Evolutionary conservation across 1,140 invertebrate species (phyloP), one percentile per base, ranked within the genome.

Genomic region (Capitella teleta): DNA sequence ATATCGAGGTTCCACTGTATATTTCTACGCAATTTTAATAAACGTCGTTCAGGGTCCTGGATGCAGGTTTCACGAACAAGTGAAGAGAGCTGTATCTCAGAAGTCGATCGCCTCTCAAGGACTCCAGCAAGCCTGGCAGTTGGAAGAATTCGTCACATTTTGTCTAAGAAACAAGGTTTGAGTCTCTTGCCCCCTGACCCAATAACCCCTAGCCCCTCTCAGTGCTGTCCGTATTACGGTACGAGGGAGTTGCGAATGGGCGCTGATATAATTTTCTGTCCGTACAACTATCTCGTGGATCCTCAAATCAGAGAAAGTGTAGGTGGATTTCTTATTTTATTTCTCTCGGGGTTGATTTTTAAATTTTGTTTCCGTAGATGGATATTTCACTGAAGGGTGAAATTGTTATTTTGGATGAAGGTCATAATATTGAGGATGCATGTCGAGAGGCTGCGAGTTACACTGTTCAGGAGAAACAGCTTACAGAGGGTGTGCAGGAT

Each of bases 231-330:
- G 3, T 98, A 97, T 73, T 98, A 84, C 74, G 78, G 88, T 61
- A 80, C 91, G 0, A 83, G 83, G 62, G 84, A 92, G 68, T 61
- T 94, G 14, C 85, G 86, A 43, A 57, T 61, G 37, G 65, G 74
- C 57, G 87, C 92, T 32, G 93, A 98, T 70, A 86, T 98, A 44
- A 81, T 94, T 38, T 96, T 98, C 62, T 89, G 97, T 80, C 95
- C 95, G 1, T 98, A 99, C 66, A 98, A 98, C 77, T 99, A 99
- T 70, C 74, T 98, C 28, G 70, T 99, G 25, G 93, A 98, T 77
- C 83, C 87, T 12, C 85, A 85, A 73, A 80, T 72, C 21, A 19
- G 37, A 42, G 84, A 82, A 73, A 78, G 82, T 1, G 70, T 80
- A n/a, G 37, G 50, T 47, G 24, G 12, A 3, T 26, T 5, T n/a